Evolutionary conservation across 2,113 vertebrate genomes (phyloP).

Genomic region (Stomatorhinus ivindoensis): DNA sequence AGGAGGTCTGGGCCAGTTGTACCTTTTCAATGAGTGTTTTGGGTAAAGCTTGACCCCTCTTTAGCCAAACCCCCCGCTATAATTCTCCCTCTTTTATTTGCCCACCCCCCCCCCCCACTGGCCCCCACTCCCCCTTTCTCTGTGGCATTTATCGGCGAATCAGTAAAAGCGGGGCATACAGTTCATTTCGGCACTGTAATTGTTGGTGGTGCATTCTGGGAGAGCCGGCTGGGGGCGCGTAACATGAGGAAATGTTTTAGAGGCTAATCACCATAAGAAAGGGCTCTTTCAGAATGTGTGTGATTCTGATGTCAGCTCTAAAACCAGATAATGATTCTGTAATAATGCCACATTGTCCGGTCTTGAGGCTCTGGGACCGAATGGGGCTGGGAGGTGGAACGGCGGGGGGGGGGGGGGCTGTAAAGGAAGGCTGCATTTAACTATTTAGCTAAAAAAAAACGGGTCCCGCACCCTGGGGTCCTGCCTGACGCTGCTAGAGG

Average conservation of each 20-base stretch:
- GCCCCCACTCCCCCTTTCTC: conserved; percentile 50
- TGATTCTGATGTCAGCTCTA: conserved; percentile 81
- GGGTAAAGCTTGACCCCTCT: conserved; percentile 30
- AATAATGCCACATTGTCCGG: conserved; percentile 88
- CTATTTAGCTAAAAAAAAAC: not conserved
- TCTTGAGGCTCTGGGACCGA: conserved; percentile 68
- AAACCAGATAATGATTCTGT: conserved; percentile 86
- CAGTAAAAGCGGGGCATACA: conserved; percentile 62
- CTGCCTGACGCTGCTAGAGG: not conserved
- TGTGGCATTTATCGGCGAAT: conserved; percentile 68
- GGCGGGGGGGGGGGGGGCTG: not conserved
- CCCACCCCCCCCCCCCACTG: not conserved
- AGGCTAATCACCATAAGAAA: conserved; percentile 87
- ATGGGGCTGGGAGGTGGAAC: conserved; percentile 1
- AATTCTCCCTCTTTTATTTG: conserved; percentile 16
- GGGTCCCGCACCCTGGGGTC: not conserved
- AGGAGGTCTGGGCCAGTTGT: conserved; percentile 24
- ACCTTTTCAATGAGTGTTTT: conserved; percentile 23
- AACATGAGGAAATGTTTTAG: conserved; percentile 84
- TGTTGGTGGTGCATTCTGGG: conserved; percentile 79
- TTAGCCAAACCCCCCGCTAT: conserved; percentile 23
- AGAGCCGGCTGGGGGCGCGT: conserved; percentile 58
- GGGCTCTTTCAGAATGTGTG: conserved; percentile 76
- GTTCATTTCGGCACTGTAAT: conserved; percentile 81
- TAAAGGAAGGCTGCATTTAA: not conserved